Evolutionary conservation across 2,888 invertebrate species (phyloP).

Genomic region (Oscheius sp.): DNA sequence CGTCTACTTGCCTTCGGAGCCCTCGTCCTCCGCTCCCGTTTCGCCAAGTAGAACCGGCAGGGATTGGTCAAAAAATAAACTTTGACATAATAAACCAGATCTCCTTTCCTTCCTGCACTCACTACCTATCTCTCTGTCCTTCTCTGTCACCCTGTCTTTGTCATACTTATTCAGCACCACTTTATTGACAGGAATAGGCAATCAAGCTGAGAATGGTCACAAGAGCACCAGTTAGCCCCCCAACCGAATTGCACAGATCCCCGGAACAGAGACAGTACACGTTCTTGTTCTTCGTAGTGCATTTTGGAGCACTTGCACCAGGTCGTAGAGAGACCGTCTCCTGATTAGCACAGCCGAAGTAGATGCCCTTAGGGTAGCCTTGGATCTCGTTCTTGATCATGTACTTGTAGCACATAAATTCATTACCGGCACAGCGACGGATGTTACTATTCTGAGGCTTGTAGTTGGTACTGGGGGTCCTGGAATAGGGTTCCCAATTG

Average conservation of each 20-base stretch:
- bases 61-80: too few relatives aligned
- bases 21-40: constrained; percentile 47
- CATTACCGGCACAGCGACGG: not conserved
- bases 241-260: not conserved
- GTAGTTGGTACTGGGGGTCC: not conserved
- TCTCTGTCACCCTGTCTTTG: too few relatives aligned
- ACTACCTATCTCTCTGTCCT: too few relatives aligned
- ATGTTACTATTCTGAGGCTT: not conserved
- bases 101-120: too few relatives aligned
- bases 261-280: not conserved
- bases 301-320: not conserved
- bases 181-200: too few relatives aligned
- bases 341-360: constrained; percentile 11
- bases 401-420: constrained; percentile 1
- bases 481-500: not conserved
- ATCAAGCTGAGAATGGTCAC: too few relatives aligned
- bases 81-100: too few relatives aligned
- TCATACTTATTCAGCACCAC: too few relatives aligned
- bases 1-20: constrained; percentile 57
- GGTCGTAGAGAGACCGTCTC: not conserved
- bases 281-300: not conserved
- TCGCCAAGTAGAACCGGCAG: constrained; percentile 44
- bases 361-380: not conserved
- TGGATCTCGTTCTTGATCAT: not conserved
- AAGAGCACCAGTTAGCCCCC: too few relatives aligned